Percentiles rank a stretch among this genome's conserved stretches.
Evolutionary conservation across 2,113 vertebrate genomes (phyloP).

Genomic region (Colius striatus): DNA sequence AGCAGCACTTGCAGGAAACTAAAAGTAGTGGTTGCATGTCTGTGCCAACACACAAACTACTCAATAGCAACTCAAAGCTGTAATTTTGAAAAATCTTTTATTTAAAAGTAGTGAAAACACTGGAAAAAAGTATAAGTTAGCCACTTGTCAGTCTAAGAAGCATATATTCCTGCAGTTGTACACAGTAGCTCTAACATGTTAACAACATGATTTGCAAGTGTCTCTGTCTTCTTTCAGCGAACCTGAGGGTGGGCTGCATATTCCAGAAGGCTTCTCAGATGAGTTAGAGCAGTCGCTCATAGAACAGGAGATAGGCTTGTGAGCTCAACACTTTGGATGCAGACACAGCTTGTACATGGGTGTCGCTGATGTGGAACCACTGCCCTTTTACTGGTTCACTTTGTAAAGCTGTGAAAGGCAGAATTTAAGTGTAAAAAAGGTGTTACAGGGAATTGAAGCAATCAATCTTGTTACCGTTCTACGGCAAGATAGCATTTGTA

Average conservation of each 20-base stretch:
- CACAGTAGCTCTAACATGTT: background rate
- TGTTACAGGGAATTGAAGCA: background rate
- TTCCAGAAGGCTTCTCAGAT: background rate
- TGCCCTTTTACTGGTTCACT: slow-evolving; percentile 79
- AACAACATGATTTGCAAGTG: background rate
- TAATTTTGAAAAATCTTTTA: background rate
- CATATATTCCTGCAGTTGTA: background rate
- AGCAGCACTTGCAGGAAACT: background rate
- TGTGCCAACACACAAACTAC: background rate
- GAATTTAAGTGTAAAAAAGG: background rate
- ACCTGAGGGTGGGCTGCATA: background rate
- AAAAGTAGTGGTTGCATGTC: background rate
- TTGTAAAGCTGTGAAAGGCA: slow-evolving; percentile 66
- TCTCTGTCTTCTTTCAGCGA: background rate
- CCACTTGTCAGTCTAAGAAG: background rate
- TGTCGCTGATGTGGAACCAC: slow-evolving; percentile 96
- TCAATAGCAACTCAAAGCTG: background rate
- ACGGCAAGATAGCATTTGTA: background rate
- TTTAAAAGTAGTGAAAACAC: slow-evolving; percentile 48
- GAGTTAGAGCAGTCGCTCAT: slow-evolving; percentile 85
- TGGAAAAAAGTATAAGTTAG: slow-evolving; percentile 45
- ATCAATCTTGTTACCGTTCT: background rate
- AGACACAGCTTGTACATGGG: slow-evolving; percentile 86
- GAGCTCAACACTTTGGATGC: slow-evolving; percentile 85
- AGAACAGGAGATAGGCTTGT: slow-evolving; percentile 98